A percentile compares a stretch with the other conserved stretches of the same genome.
Conservation (phyloP, 2,113 vertebrate species). For the Spermophilus dauricus region DNA sequence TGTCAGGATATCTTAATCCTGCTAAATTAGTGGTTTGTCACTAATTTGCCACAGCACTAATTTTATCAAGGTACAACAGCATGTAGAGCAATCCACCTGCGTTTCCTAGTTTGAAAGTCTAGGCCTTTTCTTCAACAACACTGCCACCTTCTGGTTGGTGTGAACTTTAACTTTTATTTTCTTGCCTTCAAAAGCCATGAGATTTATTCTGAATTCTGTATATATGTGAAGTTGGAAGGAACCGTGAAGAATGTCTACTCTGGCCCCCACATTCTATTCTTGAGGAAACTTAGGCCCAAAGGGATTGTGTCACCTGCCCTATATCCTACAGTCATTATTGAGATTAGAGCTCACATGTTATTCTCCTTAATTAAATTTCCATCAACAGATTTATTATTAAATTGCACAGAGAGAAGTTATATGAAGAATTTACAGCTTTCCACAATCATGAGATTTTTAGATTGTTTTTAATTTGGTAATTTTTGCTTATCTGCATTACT, state of each 20-base stretch:
- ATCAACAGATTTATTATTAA: not conserved
- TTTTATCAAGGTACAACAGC: conserved; percentile 72
- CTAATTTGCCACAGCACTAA: conserved; percentile 74
- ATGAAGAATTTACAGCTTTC: not conserved
- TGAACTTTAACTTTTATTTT: not conserved
- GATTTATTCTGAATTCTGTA: not conserved
- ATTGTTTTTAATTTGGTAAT: not conserved
- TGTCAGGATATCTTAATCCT: conserved; percentile 69
- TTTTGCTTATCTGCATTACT: not conserved
- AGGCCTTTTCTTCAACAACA: conserved; percentile 88
- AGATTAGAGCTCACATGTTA: not conserved
- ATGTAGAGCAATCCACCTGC: conserved; percentile 51
- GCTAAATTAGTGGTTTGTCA: conserved; percentile 66
- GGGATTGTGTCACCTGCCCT: not conserved
- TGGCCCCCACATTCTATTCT: not conserved
- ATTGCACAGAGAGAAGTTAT: not conserved
- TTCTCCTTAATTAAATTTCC: not conserved
- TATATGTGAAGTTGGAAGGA: not conserved
- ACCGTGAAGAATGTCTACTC: not conserved
- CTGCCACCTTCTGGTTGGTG: conserved; percentile 89
- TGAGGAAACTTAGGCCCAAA: not conserved
- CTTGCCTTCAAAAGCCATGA: not conserved
- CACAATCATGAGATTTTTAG: not conserved
- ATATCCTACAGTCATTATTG: not conserved
- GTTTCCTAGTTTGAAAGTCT: not conserved